Evolutionary conservation across 2,888 invertebrate species (phyloP).

Genomic region (Polymixis flavicincta): DNA sequence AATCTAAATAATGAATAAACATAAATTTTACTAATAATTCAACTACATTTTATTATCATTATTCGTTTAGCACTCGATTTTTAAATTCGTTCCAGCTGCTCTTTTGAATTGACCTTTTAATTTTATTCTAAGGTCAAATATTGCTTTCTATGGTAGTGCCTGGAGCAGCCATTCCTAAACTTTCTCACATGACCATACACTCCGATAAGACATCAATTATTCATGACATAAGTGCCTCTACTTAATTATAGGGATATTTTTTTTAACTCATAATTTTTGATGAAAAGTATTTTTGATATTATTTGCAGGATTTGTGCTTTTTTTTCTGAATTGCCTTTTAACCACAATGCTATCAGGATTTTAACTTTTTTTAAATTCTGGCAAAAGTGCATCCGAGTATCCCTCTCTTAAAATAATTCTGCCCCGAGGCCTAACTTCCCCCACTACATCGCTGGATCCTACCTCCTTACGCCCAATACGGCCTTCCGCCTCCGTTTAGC

Average conservation of each 20-base stretch:
- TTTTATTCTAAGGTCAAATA: conserved; percentile 63
- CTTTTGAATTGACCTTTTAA: conserved; percentile 67
- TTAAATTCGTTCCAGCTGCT: conserved; percentile 77
- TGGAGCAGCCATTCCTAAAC: conserved; percentile 45
- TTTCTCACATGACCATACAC: conserved; percentile 8
- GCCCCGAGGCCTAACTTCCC: not conserved
- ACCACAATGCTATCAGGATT: not conserved
- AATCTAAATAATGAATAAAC: not conserved
- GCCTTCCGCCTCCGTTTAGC: conserved; percentile 68
- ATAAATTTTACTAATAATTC: conserved; percentile 41
- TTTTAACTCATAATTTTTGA: not conserved
- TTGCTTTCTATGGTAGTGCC: conserved; percentile 43
- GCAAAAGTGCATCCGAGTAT: not conserved
- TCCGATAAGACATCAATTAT: conserved; percentile 2
- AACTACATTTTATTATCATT: conserved; percentile 68
- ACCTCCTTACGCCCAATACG: not conserved
- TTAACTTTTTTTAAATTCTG: not conserved
- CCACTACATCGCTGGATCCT: not conserved
- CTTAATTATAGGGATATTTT: conserved; percentile 16
- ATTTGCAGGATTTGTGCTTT: not conserved
- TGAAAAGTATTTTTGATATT: not conserved
- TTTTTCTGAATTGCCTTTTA: not conserved
- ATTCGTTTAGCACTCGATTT: conserved; percentile 73
- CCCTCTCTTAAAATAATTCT: not conserved
- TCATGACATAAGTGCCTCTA: conserved; percentile 18